Evolutionary conservation across 2,888 invertebrate genomes (phyloP).

Genomic region (Geotrupes spiniger): DNA sequence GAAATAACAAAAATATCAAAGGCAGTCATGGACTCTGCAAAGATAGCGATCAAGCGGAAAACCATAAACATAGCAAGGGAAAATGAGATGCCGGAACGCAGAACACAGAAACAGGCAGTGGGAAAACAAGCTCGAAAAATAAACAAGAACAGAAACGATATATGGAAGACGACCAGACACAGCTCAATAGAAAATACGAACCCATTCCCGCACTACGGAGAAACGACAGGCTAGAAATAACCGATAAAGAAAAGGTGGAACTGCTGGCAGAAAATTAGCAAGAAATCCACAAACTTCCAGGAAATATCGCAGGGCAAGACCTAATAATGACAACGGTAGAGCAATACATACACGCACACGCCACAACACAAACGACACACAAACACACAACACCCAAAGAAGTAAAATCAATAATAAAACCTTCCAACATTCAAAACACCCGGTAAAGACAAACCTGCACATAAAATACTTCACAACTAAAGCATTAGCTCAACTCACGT

Average conservation of each 20-base stretch:
- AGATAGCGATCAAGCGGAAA: too few species aligned
- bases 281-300: neutral
- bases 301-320: neutral
- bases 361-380: neutral
- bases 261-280: neutral
- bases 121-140: neutral
- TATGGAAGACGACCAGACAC: slow-evolving; percentile 8
- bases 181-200: neutral
- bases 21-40: too few species aligned
- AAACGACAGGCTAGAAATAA: neutral
- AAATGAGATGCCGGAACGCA: neutral
- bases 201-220: neutral
- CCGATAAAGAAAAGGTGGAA: neutral
- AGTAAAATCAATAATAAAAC: neutral
- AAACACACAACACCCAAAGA: too few species aligned
- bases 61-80: neutral
- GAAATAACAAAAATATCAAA: neutral
- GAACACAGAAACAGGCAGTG: neutral
- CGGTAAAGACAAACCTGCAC: neutral
- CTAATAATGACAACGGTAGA: neutral
- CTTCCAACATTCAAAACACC: neutral
- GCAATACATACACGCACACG: neutral
- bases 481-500: slow-evolving; percentile 28
- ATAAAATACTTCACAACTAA: slow-evolving; percentile 31
- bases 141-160: neutral